Conservation (phyloP, 2,113 vertebrate species). For the Vulpes lagopus region DNA sequence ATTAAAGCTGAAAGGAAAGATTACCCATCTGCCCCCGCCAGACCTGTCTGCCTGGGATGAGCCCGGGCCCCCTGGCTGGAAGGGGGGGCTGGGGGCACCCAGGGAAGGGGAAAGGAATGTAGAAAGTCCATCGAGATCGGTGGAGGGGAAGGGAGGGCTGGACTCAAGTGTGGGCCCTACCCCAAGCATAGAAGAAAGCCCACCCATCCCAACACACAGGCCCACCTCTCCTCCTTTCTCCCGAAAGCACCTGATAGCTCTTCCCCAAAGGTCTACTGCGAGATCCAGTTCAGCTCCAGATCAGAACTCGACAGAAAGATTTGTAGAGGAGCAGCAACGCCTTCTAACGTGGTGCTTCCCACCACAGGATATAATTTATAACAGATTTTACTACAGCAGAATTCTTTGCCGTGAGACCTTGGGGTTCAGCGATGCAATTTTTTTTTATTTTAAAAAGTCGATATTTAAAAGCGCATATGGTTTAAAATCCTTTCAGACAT, state of each 20-base stretch:
- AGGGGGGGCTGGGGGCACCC: neutral
- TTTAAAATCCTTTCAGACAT: constrained; percentile 18
- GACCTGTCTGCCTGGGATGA: constrained; percentile 39
- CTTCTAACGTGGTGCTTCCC: neutral
- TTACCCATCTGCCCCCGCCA: constrained; percentile 67
- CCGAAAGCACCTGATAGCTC: neutral
- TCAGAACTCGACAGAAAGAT: neutral
- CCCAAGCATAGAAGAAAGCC: neutral
- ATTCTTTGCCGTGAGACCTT: neutral
- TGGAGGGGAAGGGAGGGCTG: neutral
- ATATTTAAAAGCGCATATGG: neutral
- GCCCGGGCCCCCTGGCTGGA: neutral
- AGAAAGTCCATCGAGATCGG: neutral
- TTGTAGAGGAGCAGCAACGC: too few species aligned
- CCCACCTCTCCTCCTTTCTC: neutral
- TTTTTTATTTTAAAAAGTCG: neutral
- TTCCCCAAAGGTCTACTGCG: neutral
- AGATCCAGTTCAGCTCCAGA: neutral
- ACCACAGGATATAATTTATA: neutral
- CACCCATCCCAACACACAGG: neutral
- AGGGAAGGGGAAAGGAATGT: constrained; percentile 41
- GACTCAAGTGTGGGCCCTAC: neutral
- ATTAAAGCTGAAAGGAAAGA: constrained; percentile 77
- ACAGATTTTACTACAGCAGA: neutral
- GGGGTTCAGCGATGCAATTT: neutral